These are phyloP conservation scores for Mastomys natalensis DNA, from an alignment of 2,113 vertebrate species.

Conservation along the genomic window DNA sequence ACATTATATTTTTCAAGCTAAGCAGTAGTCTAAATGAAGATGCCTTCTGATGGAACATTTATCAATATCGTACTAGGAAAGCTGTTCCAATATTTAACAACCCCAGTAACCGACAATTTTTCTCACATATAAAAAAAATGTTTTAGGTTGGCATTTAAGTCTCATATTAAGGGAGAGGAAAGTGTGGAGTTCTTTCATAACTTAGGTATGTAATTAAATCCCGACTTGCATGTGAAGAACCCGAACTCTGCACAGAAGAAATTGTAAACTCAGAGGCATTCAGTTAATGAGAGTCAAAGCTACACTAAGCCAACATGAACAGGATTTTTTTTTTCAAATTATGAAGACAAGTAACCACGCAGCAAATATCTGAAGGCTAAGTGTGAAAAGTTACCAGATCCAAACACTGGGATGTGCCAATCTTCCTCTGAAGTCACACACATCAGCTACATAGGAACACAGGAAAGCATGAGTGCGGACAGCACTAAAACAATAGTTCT, in stretches of 20 bases:
- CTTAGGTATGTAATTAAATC: constrained; percentile 18
- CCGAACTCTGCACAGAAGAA: not conserved
- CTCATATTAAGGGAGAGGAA: constrained; percentile 1
- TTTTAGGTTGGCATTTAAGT: constrained; percentile 37
- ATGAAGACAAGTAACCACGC: not conserved
- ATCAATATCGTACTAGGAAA: constrained; percentile 19
- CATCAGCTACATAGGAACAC: not conserved
- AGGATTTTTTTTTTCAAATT: not conserved
- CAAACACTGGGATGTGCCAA: not conserved
- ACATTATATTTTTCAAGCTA: not conserved
- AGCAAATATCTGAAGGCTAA: not conserved
- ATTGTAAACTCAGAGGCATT: constrained; percentile 38
- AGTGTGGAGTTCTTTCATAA: not conserved
- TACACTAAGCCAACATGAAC: not conserved
- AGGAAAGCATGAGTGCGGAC: not conserved
- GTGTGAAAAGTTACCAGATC: not conserved
- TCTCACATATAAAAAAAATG: not conserved
- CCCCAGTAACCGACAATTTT: not conserved
- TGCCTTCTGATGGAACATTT: constrained; percentile 19
- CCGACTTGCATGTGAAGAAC: constrained; percentile 4
- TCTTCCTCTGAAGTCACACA: not conserved
- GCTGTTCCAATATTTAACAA: not conserved
- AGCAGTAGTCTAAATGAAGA: constrained; percentile 14
- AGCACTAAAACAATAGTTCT: not conserved
- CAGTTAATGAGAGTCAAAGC: constrained; percentile 24